Conservation (phyloP, 1,140 invertebrate species). For the Eupristina koningsbergeri region DNA sequence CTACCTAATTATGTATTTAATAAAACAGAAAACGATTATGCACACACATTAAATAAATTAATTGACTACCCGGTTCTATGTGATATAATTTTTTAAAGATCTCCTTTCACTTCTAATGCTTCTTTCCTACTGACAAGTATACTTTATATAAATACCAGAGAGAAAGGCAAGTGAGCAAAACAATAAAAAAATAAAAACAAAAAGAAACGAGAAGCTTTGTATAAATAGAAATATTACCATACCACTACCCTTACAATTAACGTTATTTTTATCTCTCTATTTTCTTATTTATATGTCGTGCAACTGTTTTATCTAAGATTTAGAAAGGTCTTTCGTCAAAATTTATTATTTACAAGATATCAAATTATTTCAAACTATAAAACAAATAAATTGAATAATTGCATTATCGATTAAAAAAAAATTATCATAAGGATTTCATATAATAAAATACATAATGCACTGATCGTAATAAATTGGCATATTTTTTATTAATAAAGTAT, state of each 20-base stretch:
- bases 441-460: conserved; percentile 49
- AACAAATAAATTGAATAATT: conserved; percentile 20
- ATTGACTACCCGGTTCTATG: conserved; percentile 22
- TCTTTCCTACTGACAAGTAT: conserved; percentile 30
- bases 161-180: conserved; percentile 6
- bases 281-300: conserved; percentile 36
- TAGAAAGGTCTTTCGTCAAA: background rate
- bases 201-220: background rate
- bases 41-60: conserved; percentile 42
- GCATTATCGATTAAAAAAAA: conserved; percentile 22
- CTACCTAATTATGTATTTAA: conserved; percentile 42
- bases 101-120: conserved; percentile 45
- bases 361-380: conserved; percentile 3
- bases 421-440: conserved; percentile 38
- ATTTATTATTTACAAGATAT: conserved; percentile 33
- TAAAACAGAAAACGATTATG: conserved; percentile 42
- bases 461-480: conserved; percentile 50
- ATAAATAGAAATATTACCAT: conserved; percentile 24
- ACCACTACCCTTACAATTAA: conserved; percentile 1
- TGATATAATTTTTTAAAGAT: conserved; percentile 31
- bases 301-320: conserved; percentile 18
- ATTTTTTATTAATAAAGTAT: conserved; percentile 60
- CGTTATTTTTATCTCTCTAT: conserved; percentile 53
- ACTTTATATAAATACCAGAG: conserved; percentile 20
- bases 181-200: background rate